phyloP scores from a whole-genome alignment of 1,140 invertebrate species.

The Drosophila nikananu region DNA sequence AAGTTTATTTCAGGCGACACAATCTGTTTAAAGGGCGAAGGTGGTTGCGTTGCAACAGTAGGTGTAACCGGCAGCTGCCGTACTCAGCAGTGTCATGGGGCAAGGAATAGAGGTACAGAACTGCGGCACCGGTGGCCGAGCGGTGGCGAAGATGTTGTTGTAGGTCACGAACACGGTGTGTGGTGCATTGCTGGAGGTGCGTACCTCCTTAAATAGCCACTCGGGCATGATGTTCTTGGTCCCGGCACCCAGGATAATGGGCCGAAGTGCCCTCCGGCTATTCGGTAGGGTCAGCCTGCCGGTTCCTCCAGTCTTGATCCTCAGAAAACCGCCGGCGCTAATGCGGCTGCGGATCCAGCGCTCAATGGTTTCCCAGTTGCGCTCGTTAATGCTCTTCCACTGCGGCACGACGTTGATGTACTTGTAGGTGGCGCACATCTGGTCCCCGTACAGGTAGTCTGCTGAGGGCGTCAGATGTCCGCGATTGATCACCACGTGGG shows the following conservation, averaged over 20 bases:
- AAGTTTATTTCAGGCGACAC: background rate
- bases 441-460: slow-evolving; percentile 38
- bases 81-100: slow-evolving; percentile 27
- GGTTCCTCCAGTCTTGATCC: slow-evolving; percentile 40
- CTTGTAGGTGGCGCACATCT: slow-evolving; percentile 79
- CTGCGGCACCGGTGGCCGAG: slow-evolving; percentile 8
- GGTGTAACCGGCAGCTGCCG: slow-evolving; percentile 37
- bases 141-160: slow-evolving; percentile 44
- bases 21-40: slow-evolving; percentile 9
- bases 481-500: slow-evolving; percentile 36
- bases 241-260: slow-evolving; percentile 18
- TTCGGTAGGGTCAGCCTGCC: slow-evolving; percentile 18
- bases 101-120: slow-evolving; percentile 29
- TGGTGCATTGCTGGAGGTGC: slow-evolving; percentile 5
- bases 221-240: slow-evolving; percentile 41
- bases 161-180: slow-evolving; percentile 45
- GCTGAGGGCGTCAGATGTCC: slow-evolving; percentile 54
- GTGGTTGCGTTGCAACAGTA: slow-evolving; percentile 50
- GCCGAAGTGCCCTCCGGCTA: background rate
- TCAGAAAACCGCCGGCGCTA: background rate
- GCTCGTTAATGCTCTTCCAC: slow-evolving; percentile 85
- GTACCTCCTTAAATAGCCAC: slow-evolving; percentile 52
- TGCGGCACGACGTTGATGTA: slow-evolving; percentile 86
- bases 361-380: slow-evolving; percentile 85
- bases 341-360: slow-evolving; percentile 42